Conservation (phyloP, 2,113 vertebrate genomes). For the Pyrgilauda ruficollis region DNA sequence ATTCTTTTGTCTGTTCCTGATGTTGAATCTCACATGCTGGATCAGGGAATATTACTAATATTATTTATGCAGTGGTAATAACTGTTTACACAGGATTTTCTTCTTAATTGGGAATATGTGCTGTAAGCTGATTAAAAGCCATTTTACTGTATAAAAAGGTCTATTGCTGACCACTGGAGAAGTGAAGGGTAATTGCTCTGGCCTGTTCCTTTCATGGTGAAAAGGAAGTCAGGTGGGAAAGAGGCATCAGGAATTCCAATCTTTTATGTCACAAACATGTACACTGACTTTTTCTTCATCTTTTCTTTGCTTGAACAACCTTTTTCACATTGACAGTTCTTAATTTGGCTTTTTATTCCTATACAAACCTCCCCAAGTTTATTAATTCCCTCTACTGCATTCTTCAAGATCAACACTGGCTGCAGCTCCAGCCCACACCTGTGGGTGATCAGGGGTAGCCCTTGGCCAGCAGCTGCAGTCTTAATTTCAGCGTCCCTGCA, state of each 20-base stretch:
- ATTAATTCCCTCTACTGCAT: neutral
- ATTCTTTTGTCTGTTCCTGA: neutral
- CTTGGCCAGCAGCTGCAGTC: neutral
- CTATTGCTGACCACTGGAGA: neutral
- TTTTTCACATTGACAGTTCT: neutral
- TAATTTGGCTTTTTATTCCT: neutral
- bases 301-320: neutral
- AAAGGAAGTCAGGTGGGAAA: neutral
- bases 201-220: neutral
- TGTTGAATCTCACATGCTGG: neutral
- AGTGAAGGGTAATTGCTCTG: neutral
- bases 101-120: neutral
- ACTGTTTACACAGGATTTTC: neutral
- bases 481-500: neutral
- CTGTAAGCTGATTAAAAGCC: neutral
- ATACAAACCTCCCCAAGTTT: neutral
- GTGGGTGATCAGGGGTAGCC: neutral
- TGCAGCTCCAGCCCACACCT: neutral
- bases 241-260: neutral
- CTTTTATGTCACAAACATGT: neutral
- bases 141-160: neutral
- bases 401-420: neutral
- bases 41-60: neutral
- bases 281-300: neutral
- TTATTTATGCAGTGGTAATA: neutral